Evolutionary conservation across 2,113 vertebrate species (phyloP).

Genomic region (Thermophis baileyi): DNA sequence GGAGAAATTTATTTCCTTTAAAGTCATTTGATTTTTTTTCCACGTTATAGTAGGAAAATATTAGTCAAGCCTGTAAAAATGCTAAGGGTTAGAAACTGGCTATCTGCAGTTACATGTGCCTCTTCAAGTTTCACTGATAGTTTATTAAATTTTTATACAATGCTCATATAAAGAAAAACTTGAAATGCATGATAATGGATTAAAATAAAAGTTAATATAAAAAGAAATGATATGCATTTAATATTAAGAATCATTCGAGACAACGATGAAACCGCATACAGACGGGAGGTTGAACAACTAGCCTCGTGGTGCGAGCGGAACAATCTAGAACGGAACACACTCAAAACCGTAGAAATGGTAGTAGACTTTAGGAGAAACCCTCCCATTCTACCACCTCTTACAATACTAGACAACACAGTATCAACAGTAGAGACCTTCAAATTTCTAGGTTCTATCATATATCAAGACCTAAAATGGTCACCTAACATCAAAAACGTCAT

Average conservation of each 20-base stretch:
- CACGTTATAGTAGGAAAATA: neutral
- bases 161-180: neutral
- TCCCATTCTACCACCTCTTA: no score
- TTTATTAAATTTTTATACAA: constrained; percentile 34
- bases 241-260: neutral
- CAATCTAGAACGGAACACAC: no score
- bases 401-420: no score
- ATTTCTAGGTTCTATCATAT: no score
- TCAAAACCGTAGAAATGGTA: no score
- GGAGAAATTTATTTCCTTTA: neutral
- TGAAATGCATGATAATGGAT: neutral
- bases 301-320: no score
- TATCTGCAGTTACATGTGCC: neutral
- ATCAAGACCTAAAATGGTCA: no score
- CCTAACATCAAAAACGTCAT: no score
- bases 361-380: no score
- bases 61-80: neutral
- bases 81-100: neutral
- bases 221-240: neutral
- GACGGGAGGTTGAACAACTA: no score
- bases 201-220: neutral
- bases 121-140: constrained; percentile 16
- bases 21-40: neutral
- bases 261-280: no score
- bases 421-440: no score